Conservation (phyloP, 2,888 invertebrate species). For the Anthophora plumipes region DNA sequence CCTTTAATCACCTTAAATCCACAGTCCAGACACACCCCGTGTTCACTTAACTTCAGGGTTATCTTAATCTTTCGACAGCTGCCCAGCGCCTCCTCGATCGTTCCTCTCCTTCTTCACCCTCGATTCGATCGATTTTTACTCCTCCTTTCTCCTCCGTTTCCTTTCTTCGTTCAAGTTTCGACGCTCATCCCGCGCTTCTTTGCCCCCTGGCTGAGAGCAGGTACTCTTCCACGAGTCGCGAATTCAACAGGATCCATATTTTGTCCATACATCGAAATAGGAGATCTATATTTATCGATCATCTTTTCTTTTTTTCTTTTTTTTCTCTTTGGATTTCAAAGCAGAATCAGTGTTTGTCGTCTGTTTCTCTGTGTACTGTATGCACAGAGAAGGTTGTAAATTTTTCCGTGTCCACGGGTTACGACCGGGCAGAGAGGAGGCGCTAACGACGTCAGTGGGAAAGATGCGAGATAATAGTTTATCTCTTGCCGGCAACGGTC, state of each 20-base stretch:
- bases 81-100: slow-evolving; percentile 81
- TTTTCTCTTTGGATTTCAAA: too few relatives aligned
- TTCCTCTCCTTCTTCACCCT: slow-evolving; percentile 71
- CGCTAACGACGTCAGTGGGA: slow-evolving; percentile 70
- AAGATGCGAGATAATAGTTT: slow-evolving; percentile 66
- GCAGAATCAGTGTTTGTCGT: not conserved
- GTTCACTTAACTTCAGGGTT: slow-evolving; percentile 83
- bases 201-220: not conserved
- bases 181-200: not conserved
- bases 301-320: not conserved
- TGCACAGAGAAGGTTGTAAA: slow-evolving; percentile 3
- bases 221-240: not conserved
- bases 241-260: not conserved
- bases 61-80: slow-evolving; percentile 85
- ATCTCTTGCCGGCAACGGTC: slow-evolving; percentile 20
- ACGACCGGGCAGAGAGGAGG: slow-evolving; percentile 59
- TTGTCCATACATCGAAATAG: slow-evolving; percentile 5
- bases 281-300: slow-evolving; percentile 3
- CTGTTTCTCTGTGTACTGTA: not conserved
- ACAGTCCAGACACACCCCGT: slow-evolving; percentile 81
- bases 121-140: slow-evolving; percentile 70
- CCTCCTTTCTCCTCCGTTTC: slow-evolving; percentile 38
- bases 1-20: slow-evolving; percentile 85
- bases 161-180: slow-evolving; percentile 48
- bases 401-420: slow-evolving; percentile 53